Base-by-base conservation (phyloP, 92 coral and sea anemone genomes). In the Parazoanthus darwini region DNA sequence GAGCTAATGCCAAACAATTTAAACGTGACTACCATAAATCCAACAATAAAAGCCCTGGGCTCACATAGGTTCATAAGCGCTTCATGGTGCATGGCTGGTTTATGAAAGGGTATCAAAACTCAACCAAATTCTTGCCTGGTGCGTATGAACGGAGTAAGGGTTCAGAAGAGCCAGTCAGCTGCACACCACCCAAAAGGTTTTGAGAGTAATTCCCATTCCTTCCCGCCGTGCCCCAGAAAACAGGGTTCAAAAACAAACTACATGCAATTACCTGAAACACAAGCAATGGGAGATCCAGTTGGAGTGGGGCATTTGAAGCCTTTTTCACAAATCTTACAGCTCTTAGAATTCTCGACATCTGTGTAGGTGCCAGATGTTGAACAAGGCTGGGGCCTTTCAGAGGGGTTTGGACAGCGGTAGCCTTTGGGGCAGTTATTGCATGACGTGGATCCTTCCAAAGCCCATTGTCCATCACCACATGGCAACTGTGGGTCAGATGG, bases 351-450 rank as follows among this genome's bases (percentile, higher is more conserved):
- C 37, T 6, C 74, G 0, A 6, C 80, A 66, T 91, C 84, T 35
- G 99, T 93, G 90, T 95, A 97, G 6, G 81, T 79, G 20, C 99
- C 99, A 74, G 91, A 82, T n/a, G 86, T 35, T 38, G 85, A 77
- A 82, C 99, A 97, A 1, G 92, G 93, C 75, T 70, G 86, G 2
- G 99, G 99, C 67, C 91, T 86, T 8, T 77, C 75, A n/a, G 85
- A 71, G 16, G 93, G 85, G 43, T 81, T 79, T 6, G 93, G 88
- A 22, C 99, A 97, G 51, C 88, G 82, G 56, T 88, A 93, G n/a
- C 99, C 99, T 16, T 25, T 85, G 4, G 93, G 97, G 37, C 99
- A 97, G 71, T 95, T 91, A 5, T 72, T 81, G 86, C 99, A 97
- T 58, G 91, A 89, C 42, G 99, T 92, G 23, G 96, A 92, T 43